Conservation (phyloP, 2,797 vertebrate species). For the Carapus acus region DNA sequence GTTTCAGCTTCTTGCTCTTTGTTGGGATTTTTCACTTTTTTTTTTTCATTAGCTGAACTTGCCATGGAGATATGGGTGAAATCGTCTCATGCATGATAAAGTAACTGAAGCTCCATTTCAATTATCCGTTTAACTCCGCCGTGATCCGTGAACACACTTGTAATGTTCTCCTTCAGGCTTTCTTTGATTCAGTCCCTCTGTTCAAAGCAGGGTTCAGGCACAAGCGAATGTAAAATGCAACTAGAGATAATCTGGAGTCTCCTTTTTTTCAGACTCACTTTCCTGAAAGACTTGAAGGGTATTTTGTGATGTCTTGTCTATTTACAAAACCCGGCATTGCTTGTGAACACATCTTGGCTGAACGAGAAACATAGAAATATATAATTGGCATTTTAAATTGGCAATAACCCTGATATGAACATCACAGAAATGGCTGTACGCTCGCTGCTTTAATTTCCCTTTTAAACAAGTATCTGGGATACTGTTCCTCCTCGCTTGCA, state of each 20-base stretch:
- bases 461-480: constrained; percentile 66
- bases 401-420: constrained; percentile 26
- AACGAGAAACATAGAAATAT: not conserved
- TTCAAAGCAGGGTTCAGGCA: constrained; percentile 30
- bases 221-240: constrained; percentile 9
- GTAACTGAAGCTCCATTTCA: constrained; percentile 26
- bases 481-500: constrained; percentile 66
- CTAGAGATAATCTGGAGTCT: not conserved
- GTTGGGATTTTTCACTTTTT: constrained; percentile 33
- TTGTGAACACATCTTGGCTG: constrained; percentile 15
- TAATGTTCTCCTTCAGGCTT: constrained; percentile 6
- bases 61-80: no score
- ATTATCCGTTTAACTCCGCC: constrained; percentile 28
- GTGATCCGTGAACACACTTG: constrained; percentile 36
- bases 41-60: constrained; percentile 24
- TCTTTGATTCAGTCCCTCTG: constrained; percentile 6
- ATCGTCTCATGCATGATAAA: constrained; percentile 35
- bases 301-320: no score
- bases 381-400: constrained; percentile 14
- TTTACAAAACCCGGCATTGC: constrained; percentile 23
- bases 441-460: constrained; percentile 64
- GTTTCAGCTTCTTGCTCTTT: constrained; percentile 18
- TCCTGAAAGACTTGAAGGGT: constrained; percentile 2
- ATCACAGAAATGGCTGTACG: constrained; percentile 44
- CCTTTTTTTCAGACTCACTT: not conserved